These are phyloP conservation scores for Tinea semifulvella DNA, from an alignment of 2,888 invertebrate species.

Conservation along the genomic window DNA sequence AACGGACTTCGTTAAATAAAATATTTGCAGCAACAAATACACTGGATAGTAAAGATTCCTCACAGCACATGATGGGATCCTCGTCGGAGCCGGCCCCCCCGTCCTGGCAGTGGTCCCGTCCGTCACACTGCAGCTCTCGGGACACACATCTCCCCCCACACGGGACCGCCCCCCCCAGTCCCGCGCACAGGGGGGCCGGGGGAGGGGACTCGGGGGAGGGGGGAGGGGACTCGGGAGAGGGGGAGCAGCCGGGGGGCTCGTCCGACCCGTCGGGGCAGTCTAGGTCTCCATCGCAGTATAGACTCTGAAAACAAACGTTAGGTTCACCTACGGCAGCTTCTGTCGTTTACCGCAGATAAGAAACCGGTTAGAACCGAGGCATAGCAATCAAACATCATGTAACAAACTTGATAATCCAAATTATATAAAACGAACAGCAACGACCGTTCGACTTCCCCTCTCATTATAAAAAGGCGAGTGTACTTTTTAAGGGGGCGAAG, in stretches of 20 bases:
- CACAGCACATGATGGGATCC: conserved; percentile 55
- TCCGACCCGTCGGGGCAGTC: conserved; percentile 78
- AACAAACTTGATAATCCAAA: too few species aligned
- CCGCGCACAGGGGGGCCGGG: conserved; percentile 27
- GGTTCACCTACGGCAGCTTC: too few species aligned
- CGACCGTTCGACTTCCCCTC: too few species aligned
- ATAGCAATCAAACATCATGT: too few species aligned
- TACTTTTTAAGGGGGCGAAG: too few species aligned
- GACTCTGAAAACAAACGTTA: conserved; percentile 42
- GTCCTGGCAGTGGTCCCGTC: conserved; percentile 74
- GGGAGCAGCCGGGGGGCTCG: conserved; percentile 61
- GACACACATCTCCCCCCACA: conserved; percentile 75
- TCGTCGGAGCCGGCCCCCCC: conserved; percentile 71
- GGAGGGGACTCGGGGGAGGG: conserved; percentile 25
- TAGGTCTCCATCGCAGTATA: conserved; percentile 73
- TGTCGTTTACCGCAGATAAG: too few species aligned
- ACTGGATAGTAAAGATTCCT: too few species aligned
- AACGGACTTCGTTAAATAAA: too few species aligned
- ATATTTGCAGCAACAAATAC: too few species aligned
- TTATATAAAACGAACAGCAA: too few species aligned
- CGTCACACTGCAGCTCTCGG: conserved; percentile 74
- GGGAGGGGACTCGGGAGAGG: conserved; percentile 27
- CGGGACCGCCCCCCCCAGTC: conserved; percentile 61
- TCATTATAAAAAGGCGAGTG: too few species aligned
- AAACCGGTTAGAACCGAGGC: too few species aligned